Evolutionary conservation across 2,797 vertebrate species (phyloP), one percentile per base, ranked within the genome.

Genomic region (Spondyliosoma cantharus): DNA sequence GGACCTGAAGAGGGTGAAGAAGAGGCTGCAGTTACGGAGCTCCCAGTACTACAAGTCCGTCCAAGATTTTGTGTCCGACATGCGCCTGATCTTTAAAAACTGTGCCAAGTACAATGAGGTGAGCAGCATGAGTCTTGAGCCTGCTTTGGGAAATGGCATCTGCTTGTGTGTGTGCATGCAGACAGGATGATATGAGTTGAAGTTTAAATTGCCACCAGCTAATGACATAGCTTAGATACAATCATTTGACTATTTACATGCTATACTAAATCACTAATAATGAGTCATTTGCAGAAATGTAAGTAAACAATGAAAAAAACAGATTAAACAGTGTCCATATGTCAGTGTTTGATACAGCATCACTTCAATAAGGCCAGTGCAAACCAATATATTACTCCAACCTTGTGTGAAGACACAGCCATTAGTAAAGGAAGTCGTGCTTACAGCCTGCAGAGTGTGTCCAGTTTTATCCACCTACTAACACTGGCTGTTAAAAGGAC

Each of bases 81-180:
- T 99, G 80, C 96, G 98, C 60, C 93, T 98, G 90, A 96, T 99
- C 93, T 99, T 99, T 95, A 97, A 95, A 93, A 99, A 99, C 95
- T 99, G 98, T 96, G 97, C 97, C 93, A 96, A 96, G 92, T 99
- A 98, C 95, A 99, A 99, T 83, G 98, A 99, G 97, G 98, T 99
- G 97, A 96, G 98, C 96, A 94, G 95, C 94, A 94, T 94, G 94
- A 86, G 72, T 89, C 74, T 45, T 82, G 22, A 58, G 73, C 78
- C 74, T 83, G 89, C 89, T 90, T 85, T 19, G 37, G 49, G 63
- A 78, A 86, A 86, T 86, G 84, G 86, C 87, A 81, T 53, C 68
- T 66, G 62, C 53, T 67, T 59, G 50, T 64, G 58, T 63, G 54
- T 64, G 66, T 78, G 89, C 87, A 90, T 91, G 84, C 73, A 77